Evolutionary conservation across 2,797 vertebrate species (phyloP).

Genomic region (Urosaurus nigricauda): DNA sequence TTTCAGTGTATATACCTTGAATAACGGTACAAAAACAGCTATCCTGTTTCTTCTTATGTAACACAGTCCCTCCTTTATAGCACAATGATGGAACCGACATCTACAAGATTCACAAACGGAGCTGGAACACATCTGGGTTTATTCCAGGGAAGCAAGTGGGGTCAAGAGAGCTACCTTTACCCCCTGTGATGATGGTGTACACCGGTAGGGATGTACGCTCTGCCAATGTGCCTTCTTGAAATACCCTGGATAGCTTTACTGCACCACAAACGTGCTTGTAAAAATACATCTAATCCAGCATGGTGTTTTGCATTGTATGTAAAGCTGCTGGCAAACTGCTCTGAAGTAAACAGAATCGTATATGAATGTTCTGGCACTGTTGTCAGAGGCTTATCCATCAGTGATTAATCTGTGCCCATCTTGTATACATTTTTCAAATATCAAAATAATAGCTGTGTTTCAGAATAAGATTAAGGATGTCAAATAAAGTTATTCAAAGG

Average conservation of each 20-base stretch:
- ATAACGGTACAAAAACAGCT: too few species aligned
- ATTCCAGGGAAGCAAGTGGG: too few species aligned
- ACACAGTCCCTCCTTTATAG: too few species aligned
- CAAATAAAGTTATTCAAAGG: slow-evolving; percentile 12
- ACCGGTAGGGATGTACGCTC: too few species aligned
- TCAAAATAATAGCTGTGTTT: background rate
- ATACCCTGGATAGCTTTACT: background rate
- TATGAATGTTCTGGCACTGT: background rate
- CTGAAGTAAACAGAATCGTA: background rate
- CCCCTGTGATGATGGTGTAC: too few species aligned
- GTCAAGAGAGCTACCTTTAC: too few species aligned
- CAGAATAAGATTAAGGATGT: slow-evolving; percentile 7
- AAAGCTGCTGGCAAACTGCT: background rate
- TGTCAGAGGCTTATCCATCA: background rate
- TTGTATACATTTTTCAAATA: background rate
- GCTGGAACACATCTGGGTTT: too few species aligned
- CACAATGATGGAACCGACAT: too few species aligned
- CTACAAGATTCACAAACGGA: too few species aligned
- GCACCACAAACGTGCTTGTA: background rate
- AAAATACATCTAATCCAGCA: background rate
- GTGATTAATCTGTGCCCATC: background rate
- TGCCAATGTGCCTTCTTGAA: too few species aligned
- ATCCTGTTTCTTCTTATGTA: too few species aligned
- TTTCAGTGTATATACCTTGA: too few species aligned
- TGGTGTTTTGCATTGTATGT: background rate